Base-by-base conservation (phyloP, 2,888 invertebrate species). In the Cepaea hortensis region DNA sequence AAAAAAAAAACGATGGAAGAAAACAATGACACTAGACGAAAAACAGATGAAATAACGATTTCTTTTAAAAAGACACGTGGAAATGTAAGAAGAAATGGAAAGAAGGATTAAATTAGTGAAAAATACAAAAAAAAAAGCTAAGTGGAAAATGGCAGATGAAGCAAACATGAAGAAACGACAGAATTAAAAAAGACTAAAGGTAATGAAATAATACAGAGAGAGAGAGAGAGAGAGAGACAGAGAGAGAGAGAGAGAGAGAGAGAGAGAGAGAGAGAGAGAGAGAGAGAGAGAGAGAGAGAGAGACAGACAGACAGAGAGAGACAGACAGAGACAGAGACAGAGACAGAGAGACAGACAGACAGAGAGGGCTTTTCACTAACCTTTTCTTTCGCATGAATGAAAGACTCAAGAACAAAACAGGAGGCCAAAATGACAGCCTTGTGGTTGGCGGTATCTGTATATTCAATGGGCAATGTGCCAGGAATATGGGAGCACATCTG, bases 361-460 rank as follows among this genome's bases (percentile, higher is more conserved):
- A 68, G 13, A 68, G n/a, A 68, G n/a, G 5, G 18, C 18, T 68
- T 18, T 68, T 73, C 13, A 61, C 83, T 70, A 94, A 97, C 97
- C 96, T 98, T 98, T 95, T 98, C 98, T 95, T 98, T 98, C 79
- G 98, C 98, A 94, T 98, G 98, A 93, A 98, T 98, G 92, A 98
- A 97, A 0, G 98, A 98, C 95, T 98, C 98, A 90, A 98, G 97
- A 92, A 98, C 98, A 95, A 98, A 98, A 0, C 98, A 98, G 0
- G 98, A 97, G 1, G 98, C 97, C 18, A 98, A 95, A 91, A 98
- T 96, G 50, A 94, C 92, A n/a, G 93, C 93, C 89, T 93, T 91
- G 92, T 98, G 96, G 0, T 97, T 97, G 76, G 98, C 96, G 0
- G 96, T 96, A 90, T 87, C 85, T 46, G 80, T 95, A 35, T 97